These are phyloP conservation scores for Chitala chitala DNA, from an alignment of 2,113 vertebrate species.

Conservation along the genomic window DNA sequence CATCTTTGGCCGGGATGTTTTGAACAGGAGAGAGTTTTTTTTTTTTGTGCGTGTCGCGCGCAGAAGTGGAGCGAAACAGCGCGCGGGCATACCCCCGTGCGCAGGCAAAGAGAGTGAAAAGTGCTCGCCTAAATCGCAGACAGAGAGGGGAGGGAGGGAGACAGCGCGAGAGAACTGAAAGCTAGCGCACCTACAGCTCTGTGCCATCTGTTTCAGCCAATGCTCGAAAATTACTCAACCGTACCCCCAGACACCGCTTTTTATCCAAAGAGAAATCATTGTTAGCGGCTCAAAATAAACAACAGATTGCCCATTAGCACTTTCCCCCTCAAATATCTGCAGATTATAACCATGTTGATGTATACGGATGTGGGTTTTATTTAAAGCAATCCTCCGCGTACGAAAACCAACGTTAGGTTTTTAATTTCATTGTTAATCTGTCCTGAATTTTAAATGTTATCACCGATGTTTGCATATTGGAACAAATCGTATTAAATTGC, in stretches of 20 bases:
- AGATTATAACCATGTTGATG: constrained; percentile 63
- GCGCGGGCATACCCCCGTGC: neutral
- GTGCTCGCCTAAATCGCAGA: constrained; percentile 15
- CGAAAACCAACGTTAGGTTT: constrained; percentile 36
- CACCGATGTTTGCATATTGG: neutral
- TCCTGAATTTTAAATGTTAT: neutral
- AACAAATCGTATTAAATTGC: neutral
- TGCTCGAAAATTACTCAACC: constrained; percentile 82
- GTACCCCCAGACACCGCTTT: constrained; percentile 75
- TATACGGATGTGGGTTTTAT: constrained; percentile 54
- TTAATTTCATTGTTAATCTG: constrained; percentile 23
- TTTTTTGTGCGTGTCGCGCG: neutral
- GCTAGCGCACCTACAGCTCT: constrained; percentile 69
- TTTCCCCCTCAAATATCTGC: constrained; percentile 70
- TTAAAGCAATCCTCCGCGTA: constrained; percentile 47
- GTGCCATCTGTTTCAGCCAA: constrained; percentile 80
- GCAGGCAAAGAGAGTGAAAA: constrained; percentile 5
- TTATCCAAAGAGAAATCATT: constrained; percentile 84
- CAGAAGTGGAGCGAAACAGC: neutral
- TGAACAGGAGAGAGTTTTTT: constrained; percentile 3
- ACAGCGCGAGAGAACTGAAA: constrained; percentile 30
- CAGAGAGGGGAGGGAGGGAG: constrained; percentile 27
- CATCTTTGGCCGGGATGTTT: constrained; percentile 6
- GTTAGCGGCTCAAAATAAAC: constrained; percentile 85
- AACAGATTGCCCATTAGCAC: constrained; percentile 87